Evolutionary conservation across 2,113 vertebrate species (phyloP), one percentile per base, ranked within the genome.

Genomic region (Tympanuchus pallidicinctus): DNA sequence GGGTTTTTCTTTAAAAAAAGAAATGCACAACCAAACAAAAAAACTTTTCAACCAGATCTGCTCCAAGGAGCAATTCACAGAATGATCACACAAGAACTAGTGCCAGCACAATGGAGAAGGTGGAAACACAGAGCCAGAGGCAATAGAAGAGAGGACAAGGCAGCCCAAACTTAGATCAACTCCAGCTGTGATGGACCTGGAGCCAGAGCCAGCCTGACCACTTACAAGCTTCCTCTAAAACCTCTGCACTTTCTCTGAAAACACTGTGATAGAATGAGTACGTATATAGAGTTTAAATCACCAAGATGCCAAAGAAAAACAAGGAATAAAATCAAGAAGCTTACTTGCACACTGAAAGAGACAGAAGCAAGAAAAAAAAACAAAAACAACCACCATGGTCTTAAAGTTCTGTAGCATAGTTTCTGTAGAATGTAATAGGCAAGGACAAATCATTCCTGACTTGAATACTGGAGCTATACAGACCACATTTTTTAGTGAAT

Each of bases 161-260:
- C 92, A 94, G 93, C 80, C 86, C 88, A 95, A 86, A 91, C 79
- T 86, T 92, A 74, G 72, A 95, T 95, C 88, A 96, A 81, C 79
- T 96, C 93, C 94, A 96, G 94, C 94, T 95, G 95, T 85, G 89
- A 95, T 88, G 82, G 85, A 92, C 79, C 30, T 40, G 36, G 82
- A 85, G 81, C 48, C 1, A 1, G 85, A 82, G 89, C 60, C 94
- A 94, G 70, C 65, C 87, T 90, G 89, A 94, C 79, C n/a, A 0
- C 85, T 94, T 57, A 74, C 65, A 88, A 66, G 57, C 75, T 92
- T 88, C 79, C 56, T 54, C 73, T 82, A 75, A 96, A 95, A 86
- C 72, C 82, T 89, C 79, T 88, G 50, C 38, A 77, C 75, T 94
- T 88, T 76, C 85, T 94, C 45, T 77, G 60, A 95, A 95, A 94